phyloP scores from a whole-genome alignment of 2,888 invertebrate species.

The Protula sp. region DNA sequence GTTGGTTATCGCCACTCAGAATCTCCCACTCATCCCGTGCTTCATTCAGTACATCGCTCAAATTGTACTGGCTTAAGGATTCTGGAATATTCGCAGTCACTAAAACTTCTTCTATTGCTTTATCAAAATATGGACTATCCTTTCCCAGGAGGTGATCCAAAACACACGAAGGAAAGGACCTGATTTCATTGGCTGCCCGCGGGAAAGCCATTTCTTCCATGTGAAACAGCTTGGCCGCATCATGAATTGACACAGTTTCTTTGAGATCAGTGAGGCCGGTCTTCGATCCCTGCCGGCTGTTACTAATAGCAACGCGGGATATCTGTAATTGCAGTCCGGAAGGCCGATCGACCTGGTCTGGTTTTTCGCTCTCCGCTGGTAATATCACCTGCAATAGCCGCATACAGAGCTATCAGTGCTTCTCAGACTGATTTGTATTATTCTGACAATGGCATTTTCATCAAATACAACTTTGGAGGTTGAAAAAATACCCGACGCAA shows the following conservation, averaged over 20 bases:
- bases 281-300: constrained; percentile 61
- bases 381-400: constrained; percentile 74
- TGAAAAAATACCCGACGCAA: no score
- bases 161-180: constrained; percentile 19
- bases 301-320: constrained; percentile 69
- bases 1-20: background rate
- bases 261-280: constrained; percentile 7
- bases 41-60: background rate
- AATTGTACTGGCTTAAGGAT: background rate
- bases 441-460: no score
- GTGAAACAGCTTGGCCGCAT: background rate
- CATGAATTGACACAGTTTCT: background rate
- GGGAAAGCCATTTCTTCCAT: background rate
- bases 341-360: constrained; percentile 73
- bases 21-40: background rate
- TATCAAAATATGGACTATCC: constrained; percentile 38
- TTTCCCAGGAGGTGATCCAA: constrained; percentile 27
- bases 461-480: no score
- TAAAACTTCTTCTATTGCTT: constrained; percentile 24
- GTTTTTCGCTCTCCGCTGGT: constrained; percentile 64
- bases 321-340: constrained; percentile 79
- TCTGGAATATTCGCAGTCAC: constrained; percentile 12
- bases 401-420: no score
- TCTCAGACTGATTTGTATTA: no score
- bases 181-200: background rate